Conservation (phyloP, 2,888 invertebrate species). For the Zootermopsis nevadensis region DNA sequence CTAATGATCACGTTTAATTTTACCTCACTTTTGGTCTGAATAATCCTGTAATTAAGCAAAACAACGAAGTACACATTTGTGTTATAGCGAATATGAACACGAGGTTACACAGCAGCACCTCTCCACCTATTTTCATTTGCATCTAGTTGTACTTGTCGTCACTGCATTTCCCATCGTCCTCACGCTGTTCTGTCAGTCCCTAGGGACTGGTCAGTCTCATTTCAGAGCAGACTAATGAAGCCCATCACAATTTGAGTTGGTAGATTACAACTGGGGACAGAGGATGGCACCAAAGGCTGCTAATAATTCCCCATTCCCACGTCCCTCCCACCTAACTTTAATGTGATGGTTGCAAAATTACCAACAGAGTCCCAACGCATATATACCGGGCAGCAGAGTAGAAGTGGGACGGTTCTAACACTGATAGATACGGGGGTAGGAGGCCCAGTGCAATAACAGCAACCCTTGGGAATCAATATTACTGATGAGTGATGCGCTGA, state of each 20-base stretch:
- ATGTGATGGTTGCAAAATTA: conserved; percentile 52
- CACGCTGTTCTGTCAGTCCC: conserved; percentile 40
- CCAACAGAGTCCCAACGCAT: conserved; percentile 45
- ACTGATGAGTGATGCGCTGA: conserved; percentile 52
- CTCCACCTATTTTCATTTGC: conserved; percentile 41
- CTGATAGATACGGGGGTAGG: conserved; percentile 50
- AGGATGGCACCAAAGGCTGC: conserved; percentile 52
- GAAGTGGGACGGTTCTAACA: conserved; percentile 44
- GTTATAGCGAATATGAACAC: conserved; percentile 17
- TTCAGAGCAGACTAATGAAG: conserved; percentile 52
- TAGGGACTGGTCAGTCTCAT: conserved; percentile 53
- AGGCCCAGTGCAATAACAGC: conserved; percentile 51
- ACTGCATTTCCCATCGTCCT: conserved; percentile 31
- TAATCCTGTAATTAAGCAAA: conserved; percentile 25
- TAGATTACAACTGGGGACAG: conserved; percentile 53
- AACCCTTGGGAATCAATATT: conserved; percentile 50
- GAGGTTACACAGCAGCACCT: conserved; percentile 4
- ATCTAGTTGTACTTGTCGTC: conserved; percentile 31
- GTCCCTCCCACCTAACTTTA: conserved; percentile 51
- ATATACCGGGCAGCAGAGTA: conserved; percentile 44
- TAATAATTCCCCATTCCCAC: conserved; percentile 51
- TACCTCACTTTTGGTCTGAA: conserved; percentile 27
- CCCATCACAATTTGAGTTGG: conserved; percentile 54
- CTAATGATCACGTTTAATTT: conserved; percentile 23
- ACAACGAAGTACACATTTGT: conserved; percentile 1